phyloP scores from a whole-genome alignment of 2,113 vertebrate species.

The Galemys pyrenaicus region DNA sequence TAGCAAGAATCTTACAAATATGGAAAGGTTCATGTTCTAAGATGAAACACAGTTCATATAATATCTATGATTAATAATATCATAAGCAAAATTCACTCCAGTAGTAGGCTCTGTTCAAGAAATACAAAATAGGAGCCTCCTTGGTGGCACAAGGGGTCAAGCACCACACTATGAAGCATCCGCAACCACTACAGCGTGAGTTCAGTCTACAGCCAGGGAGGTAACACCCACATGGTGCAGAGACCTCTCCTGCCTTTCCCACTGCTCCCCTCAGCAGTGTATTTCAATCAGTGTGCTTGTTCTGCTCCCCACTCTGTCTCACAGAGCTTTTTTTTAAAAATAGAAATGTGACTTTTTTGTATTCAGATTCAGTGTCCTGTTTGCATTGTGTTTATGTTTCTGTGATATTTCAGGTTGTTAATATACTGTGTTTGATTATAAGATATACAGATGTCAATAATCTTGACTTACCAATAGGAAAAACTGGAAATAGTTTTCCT shows the following conservation, averaged over 20 bases:
- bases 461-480: neutral
- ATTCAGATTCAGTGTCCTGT: neutral
- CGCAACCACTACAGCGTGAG: too few species aligned
- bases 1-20: slow-evolving; percentile 82
- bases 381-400: neutral
- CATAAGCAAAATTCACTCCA: slow-evolving; percentile 69
- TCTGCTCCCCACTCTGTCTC: too few species aligned
- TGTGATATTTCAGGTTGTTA: neutral
- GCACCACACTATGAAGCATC: too few species aligned
- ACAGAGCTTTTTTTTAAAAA: too few species aligned
- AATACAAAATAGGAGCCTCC: too few species aligned
- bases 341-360: neutral
- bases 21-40: slow-evolving; percentile 79
- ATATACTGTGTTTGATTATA: neutral
- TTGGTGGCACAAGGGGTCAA: too few species aligned
- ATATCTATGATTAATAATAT: slow-evolving; percentile 74
- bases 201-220: too few species aligned
- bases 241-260: too few species aligned
- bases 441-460: neutral
- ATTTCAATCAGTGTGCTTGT: too few species aligned
- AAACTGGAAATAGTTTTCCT: neutral
- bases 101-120: slow-evolving; percentile 39
- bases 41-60: slow-evolving; percentile 59
- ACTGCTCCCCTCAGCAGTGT: too few species aligned
- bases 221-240: too few species aligned